Evolutionary conservation across 2,888 invertebrate genomes (phyloP).

Genomic region (Toxonevra muliebris): DNA sequence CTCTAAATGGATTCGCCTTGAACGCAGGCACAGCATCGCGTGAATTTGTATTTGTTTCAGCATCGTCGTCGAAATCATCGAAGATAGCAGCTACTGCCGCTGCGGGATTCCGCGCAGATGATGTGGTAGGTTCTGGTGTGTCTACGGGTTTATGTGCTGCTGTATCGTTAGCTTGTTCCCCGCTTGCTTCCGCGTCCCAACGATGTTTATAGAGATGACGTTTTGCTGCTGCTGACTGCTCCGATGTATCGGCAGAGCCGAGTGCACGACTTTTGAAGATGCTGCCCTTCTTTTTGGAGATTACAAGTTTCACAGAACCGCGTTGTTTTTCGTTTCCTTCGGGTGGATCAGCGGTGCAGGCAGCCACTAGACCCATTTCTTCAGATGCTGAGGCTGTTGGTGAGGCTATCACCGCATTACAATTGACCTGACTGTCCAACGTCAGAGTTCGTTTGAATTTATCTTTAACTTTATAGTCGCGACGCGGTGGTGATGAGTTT

Average conservation of each 20-base stretch:
- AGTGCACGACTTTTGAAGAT: conserved; percentile 87
- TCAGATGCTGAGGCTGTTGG: conserved; percentile 21
- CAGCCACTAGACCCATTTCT: conserved; percentile 1
- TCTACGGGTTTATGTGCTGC: conserved; percentile 35
- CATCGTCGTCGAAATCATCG: conserved; percentile 56
- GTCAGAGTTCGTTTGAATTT: conserved; percentile 63
- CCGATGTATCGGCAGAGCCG: conserved; percentile 65
- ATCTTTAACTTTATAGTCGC: conserved; percentile 63
- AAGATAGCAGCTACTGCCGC: conserved; percentile 51
- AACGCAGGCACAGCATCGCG: conserved; percentile 55
- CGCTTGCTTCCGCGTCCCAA: conserved; percentile 80
- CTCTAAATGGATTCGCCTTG: conserved; percentile 59
- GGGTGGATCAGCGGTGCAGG: conserved; percentile 23
- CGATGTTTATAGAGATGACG: conserved; percentile 88
- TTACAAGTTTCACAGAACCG: conserved; percentile 72
- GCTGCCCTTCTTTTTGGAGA: conserved; percentile 86
- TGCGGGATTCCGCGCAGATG: conserved; percentile 41
- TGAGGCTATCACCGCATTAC: conserved; percentile 43
- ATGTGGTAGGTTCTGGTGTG: conserved; percentile 34
- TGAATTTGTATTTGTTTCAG: conserved; percentile 46
- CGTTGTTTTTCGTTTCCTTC: conserved; percentile 60
- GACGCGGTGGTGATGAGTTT: conserved; percentile 54
- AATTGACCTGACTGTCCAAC: conserved; percentile 53
- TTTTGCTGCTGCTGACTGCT: conserved; percentile 70
- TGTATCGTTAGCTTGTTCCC: conserved; percentile 52